Percentiles rank a stretch among this genome's conserved stretches.
Conservation (phyloP, 2,888 invertebrate genomes). For the Ecdyonurus torrentis region DNA sequence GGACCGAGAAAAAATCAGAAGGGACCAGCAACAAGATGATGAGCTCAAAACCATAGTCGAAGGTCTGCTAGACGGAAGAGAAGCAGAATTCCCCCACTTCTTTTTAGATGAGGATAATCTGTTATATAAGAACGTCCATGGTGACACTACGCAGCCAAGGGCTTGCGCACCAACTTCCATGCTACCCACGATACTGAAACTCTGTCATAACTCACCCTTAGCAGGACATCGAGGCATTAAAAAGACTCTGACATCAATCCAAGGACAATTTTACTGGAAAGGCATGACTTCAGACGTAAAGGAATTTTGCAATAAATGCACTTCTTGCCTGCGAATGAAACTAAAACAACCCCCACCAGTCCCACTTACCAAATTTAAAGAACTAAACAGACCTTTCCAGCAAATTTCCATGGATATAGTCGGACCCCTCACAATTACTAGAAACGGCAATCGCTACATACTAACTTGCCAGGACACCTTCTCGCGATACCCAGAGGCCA, state of each 20-base stretch:
- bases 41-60: not conserved
- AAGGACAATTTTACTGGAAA: slow-evolving; percentile 4
- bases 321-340: slow-evolving; percentile 2
- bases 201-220: not conserved
- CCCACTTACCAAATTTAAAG: not conserved
- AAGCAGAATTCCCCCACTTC: not conserved
- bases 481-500: slow-evolving; percentile 14
- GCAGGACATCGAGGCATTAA: slow-evolving; percentile 7
- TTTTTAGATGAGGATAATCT: not conserved
- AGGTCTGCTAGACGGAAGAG: not conserved
- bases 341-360: not conserved
- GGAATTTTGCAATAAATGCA: not conserved
- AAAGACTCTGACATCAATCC: slow-evolving; percentile 1
- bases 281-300: not conserved
- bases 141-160: not conserved
- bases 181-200: not conserved
- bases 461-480: slow-evolving; percentile 14
- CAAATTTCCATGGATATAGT: slow-evolving; percentile 1
- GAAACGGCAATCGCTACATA: slow-evolving; percentile 14
- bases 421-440: not conserved
- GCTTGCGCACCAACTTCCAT: not conserved
- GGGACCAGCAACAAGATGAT: not conserved
- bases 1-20: not conserved
- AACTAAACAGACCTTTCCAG: not conserved
- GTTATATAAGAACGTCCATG: not conserved